Evolutionary conservation across 2,797 vertebrate genomes (phyloP), one percentile per base, ranked within the genome.

Genomic region (Galaxias olidus): DNA sequence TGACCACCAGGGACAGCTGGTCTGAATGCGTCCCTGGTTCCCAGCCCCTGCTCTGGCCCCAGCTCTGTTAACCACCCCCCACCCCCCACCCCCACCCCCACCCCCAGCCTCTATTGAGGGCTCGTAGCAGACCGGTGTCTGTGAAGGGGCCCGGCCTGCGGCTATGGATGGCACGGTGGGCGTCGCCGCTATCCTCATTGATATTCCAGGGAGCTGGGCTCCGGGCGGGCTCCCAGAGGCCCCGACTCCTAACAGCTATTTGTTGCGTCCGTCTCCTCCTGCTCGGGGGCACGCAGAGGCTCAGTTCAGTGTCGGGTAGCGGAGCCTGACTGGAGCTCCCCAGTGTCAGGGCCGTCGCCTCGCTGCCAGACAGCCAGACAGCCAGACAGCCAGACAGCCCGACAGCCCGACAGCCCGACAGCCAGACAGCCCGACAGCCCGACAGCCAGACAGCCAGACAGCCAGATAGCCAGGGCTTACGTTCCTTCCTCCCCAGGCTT

Each of bases 221-320:
- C 46, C 54, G 52, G 59, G 66, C 56, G 59, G 43, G 41, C 55
- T 41, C 48, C 40, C 47, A 19, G 17, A 56, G 47, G 61, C 77
- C 62, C 82, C 76, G 84, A 88, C 86, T 90, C 85, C 86, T 88
- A 91, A 86, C 81, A 79, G 87, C 79, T 86, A 87, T 91, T 91
- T 90, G 90, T 90, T 86, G 84, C 82, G 8, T 66, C 63, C 76
- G 84, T 88, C 85, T 89, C 86, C 83, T 87, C 86, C 82, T 77
- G 86, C 80, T 78, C 74, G 62, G 57, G 81, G 78, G 83, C 85
- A 92, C 91, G 91, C 91, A 91, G 91, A 89, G 72, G 76, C 81
- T 84, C 87, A 91, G 88, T 91, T n/a, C n/a, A n/a, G n/a, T n/a
- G 91, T 92, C 74, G 74, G 78, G 72, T 78, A 86, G 82, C 84